Percentiles rank a stretch among this genome's conserved stretches.
Evolutionary conservation across 1,140 invertebrate species (phyloP).

Genomic region (Euschistus heros): DNA sequence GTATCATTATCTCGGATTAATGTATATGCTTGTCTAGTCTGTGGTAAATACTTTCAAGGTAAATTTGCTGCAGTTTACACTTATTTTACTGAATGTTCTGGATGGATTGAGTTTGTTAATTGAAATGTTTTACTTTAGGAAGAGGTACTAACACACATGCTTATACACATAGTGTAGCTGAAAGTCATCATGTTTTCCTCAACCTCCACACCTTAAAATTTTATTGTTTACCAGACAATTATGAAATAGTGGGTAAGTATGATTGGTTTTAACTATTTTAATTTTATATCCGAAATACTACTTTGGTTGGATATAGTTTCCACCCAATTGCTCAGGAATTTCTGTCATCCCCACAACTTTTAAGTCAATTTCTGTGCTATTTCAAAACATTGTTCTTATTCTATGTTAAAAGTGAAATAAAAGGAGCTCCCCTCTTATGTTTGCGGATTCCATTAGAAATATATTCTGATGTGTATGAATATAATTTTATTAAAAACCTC

Average conservation of each 20-base stretch:
- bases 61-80: constrained; percentile 21
- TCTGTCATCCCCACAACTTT: no score
- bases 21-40: constrained; percentile 99
- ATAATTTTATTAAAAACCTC: no score
- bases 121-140: constrained; percentile 45
- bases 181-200: constrained; percentile 94
- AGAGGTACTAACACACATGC: constrained; percentile 96
- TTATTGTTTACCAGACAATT: constrained; percentile 99
- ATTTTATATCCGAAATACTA: no score
- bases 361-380: no score
- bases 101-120: constrained; percentile 23
- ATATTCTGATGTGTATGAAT: no score
- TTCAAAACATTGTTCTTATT: no score
- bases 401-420: no score
- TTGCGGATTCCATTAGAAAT: no score
- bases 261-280: no score
- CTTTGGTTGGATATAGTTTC: no score
- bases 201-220: constrained; percentile 96
- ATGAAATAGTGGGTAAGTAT: constrained; percentile 89
- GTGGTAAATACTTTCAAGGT: constrained; percentile 98
- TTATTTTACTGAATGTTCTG: background rate
- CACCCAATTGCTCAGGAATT: no score
- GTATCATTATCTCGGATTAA: constrained; percentile 96
- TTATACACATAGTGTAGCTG: constrained; percentile 95
- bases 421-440: no score